Conservation (phyloP, 1,140 invertebrate species). For the Homalodisca vitripennis region DNA sequence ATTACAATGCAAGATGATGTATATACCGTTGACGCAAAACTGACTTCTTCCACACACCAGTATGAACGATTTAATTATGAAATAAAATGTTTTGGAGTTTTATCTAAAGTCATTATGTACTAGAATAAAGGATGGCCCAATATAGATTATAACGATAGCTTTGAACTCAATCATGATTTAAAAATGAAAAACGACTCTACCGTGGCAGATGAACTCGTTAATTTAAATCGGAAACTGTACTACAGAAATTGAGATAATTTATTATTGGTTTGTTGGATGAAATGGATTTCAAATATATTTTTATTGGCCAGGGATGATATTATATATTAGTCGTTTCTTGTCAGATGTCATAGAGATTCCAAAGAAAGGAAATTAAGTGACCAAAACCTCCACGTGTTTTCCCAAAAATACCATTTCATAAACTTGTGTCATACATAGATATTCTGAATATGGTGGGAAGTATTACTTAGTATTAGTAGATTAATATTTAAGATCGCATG, state of each 20-base stretch:
- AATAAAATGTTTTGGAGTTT: not conserved
- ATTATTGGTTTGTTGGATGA: not conserved
- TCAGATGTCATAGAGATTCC: not conserved
- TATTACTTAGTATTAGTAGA: too few species aligned
- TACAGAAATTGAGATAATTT: not conserved
- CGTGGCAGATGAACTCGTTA: not conserved
- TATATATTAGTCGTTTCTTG: not conserved
- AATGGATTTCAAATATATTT: not conserved
- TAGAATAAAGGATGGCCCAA: not conserved
- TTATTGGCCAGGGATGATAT: not conserved
- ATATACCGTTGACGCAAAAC: not conserved
- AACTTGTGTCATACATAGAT: too few species aligned
- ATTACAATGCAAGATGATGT: not conserved
- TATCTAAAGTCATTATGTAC: not conserved
- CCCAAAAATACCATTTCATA: too few species aligned
- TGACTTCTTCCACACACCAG: too few species aligned
- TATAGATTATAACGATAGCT: not conserved
- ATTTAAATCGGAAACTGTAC: not conserved
- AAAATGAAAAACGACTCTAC: not conserved
- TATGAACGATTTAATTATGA: not conserved
- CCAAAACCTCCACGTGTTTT: not conserved
- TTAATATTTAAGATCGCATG: too few species aligned
- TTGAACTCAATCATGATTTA: not conserved
- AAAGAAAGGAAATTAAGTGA: not conserved
- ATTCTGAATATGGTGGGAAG: not conserved